These are phyloP conservation scores for Copsychus sechellarum DNA, from an alignment of 2,113 vertebrate species.

Conservation along the genomic window DNA sequence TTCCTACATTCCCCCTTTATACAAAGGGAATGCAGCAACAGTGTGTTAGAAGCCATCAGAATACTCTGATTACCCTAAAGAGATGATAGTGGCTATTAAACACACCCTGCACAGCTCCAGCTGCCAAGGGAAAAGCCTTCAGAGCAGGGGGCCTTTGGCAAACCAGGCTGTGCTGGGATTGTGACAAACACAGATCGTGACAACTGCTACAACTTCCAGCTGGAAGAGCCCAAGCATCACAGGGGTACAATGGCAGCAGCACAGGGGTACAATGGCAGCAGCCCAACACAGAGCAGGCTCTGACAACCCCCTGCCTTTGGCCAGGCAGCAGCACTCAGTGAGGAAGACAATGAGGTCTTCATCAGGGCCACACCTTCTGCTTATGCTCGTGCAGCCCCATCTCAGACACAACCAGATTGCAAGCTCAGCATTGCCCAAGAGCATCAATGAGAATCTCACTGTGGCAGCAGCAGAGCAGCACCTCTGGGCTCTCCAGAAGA, in stretches of 20 bases:
- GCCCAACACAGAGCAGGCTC: not conserved
- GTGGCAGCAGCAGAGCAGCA: conserved; percentile 77
- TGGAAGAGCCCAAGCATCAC: not conserved
- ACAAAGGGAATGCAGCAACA: not conserved
- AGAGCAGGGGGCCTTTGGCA: not conserved
- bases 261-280: not conserved
- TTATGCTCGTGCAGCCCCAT: accelerated
- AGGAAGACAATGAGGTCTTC: not conserved
- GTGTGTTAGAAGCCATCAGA: not conserved
- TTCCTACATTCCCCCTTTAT: not conserved
- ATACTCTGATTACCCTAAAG: not conserved
- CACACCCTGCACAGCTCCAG: not conserved
- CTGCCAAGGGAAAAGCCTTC: not conserved
- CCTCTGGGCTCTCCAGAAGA: conserved; percentile 74
- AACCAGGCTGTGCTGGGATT: not conserved
- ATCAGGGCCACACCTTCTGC: not conserved
- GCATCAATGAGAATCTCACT: not conserved
- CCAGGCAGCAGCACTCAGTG: not conserved
- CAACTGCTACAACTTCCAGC: not conserved
- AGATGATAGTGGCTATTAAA: not conserved
- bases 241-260: not conserved
- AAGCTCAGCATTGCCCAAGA: not conserved
- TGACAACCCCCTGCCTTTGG: not conserved
- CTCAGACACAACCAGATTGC: not conserved
- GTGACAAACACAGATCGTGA: accelerated